These are phyloP conservation scores for Hylaeus volcanicus DNA, from an alignment of 1,140 invertebrate genomes.

Conservation along the genomic window DNA sequence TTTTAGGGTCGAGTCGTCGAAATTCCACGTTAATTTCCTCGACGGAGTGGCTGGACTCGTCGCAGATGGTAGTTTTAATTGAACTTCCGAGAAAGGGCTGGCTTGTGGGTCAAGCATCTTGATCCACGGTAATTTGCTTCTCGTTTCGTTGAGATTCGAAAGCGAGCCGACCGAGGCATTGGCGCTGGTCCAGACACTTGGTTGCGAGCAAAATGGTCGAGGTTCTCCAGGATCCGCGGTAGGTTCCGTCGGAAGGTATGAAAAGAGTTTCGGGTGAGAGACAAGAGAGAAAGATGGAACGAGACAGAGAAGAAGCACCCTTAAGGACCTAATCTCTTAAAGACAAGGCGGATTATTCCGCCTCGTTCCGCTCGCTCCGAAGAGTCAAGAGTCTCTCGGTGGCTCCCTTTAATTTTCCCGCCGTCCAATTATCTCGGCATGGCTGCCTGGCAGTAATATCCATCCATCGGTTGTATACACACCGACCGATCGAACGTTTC, in stretches of 20 bases:
- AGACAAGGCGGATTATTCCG: slow-evolving; percentile 71
- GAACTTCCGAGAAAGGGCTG: slow-evolving; percentile 24
- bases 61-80: slow-evolving; percentile 34
- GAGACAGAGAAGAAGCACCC: slow-evolving; percentile 12
- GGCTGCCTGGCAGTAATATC: slow-evolving; percentile 63
- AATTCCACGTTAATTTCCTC: slow-evolving; percentile 9
- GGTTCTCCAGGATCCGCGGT: slow-evolving; percentile 5
- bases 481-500: slow-evolving; percentile 67
- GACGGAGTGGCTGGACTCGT: background rate
- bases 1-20: background rate
- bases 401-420: slow-evolving; percentile 72
- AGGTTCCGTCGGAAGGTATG: slow-evolving; percentile 30
- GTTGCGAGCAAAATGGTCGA: background rate
- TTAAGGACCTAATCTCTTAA: slow-evolving; percentile 70
- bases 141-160: background rate
- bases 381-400: slow-evolving; percentile 52
- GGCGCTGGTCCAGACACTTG: background rate
- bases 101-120: slow-evolving; percentile 1
- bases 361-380: slow-evolving; percentile 61
- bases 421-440: slow-evolving; percentile 70
- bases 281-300: background rate
- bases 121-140: slow-evolving; percentile 33
- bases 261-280: slow-evolving; percentile 41
- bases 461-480: slow-evolving; percentile 49
- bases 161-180: background rate